These are phyloP conservation scores for Xestia sexstrigata DNA, from an alignment of 2,888 invertebrate genomes.

Conservation along the genomic window DNA sequence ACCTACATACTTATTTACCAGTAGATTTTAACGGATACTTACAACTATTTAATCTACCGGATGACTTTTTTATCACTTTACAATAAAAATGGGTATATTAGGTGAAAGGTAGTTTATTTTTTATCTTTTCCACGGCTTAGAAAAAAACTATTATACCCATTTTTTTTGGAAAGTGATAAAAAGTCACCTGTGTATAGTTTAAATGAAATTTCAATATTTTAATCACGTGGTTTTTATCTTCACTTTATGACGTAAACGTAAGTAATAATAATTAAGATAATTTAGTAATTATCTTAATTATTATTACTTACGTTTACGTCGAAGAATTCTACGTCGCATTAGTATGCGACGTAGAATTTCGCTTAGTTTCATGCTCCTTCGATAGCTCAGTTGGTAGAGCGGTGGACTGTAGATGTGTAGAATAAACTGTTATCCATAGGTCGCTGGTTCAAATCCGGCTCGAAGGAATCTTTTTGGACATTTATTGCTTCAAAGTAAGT, in stretches of 20 bases:
- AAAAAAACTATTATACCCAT: too few species aligned
- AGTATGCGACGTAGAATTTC: constrained; percentile 8
- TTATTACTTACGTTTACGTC: too few species aligned
- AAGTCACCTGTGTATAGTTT: too few species aligned
- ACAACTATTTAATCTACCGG: neutral
- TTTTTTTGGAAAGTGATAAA: too few species aligned
- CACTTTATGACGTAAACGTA: neutral
- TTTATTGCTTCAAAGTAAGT: neutral
- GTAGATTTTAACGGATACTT: neutral
- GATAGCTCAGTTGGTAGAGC: constrained; percentile 88
- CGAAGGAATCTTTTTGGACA: constrained; percentile 84
- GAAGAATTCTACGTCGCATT: too few species aligned
- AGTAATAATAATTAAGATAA: neutral
- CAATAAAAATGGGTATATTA: too few species aligned
- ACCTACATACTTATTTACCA: neutral
- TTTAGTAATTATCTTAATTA: too few species aligned
- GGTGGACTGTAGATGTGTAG: constrained; percentile 85
- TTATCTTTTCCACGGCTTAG: too few species aligned
- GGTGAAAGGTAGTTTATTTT: too few species aligned
- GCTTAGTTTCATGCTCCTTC: constrained; percentile 74
- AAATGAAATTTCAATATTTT: neutral
- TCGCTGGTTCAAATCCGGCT: constrained; percentile 92
- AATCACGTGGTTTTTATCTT: neutral
- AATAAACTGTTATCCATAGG: constrained; percentile 87
- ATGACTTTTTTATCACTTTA: too few species aligned